A percentile compares a stretch with the other conserved stretches of the same genome.
phyloP scores from a whole-genome alignment of 2,113 vertebrate genomes.

The Lepus timidus region DNA sequence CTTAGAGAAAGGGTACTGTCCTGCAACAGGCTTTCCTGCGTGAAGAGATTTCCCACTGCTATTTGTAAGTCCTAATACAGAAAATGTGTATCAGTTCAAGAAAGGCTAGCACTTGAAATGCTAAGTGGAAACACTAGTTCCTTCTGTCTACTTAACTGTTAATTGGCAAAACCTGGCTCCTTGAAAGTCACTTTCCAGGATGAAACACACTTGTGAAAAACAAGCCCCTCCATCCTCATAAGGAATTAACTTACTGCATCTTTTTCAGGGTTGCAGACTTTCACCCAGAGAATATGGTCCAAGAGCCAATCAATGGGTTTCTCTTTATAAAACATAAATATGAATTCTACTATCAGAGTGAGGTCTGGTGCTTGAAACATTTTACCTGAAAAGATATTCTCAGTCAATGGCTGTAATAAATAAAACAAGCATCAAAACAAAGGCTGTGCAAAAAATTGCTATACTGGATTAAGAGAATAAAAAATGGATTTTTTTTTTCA shows the following conservation, averaged over 20 bases:
- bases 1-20: not conserved
- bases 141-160: not conserved
- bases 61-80: not conserved
- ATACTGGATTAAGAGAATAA: no score
- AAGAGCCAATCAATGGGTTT: slow-evolving; percentile 99
- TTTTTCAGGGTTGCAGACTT: slow-evolving; percentile 99
- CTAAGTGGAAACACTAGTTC: not conserved
- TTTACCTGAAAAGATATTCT: slow-evolving; percentile 92
- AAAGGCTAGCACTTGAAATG: not conserved
- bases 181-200: slow-evolving; percentile 1
- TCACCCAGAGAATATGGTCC: slow-evolving; percentile 99
- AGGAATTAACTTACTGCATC: slow-evolving; percentile 93
- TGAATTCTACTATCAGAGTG: slow-evolving; percentile 98
- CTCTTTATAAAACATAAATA: slow-evolving; percentile 99
- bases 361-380: slow-evolving; percentile 99
- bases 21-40: not conserved
- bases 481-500: no score
- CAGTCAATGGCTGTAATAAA: slow-evolving; percentile 73
- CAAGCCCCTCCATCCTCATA: not conserved
- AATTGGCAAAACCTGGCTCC: not conserved
- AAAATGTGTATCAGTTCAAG: not conserved
- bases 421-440: not conserved
- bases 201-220: not conserved
- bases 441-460: no score
- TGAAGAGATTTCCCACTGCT: not conserved